Base-by-base conservation (phyloP, 2,888 invertebrate species). In the Metalampra italica region DNA sequence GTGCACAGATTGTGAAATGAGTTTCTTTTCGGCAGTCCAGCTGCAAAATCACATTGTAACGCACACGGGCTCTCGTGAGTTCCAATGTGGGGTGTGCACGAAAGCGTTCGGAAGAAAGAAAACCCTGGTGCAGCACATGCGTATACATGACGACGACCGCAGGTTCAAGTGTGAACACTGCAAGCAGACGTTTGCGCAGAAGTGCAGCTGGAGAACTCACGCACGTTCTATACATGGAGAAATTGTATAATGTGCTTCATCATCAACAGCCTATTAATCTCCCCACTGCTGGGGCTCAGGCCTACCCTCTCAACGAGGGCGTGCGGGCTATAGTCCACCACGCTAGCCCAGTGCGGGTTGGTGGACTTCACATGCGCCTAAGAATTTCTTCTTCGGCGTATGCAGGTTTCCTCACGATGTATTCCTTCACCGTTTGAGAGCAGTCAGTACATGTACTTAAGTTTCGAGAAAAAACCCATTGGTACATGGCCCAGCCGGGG, bases 11-110 rank as follows among this genome's bases (percentile, higher is more conserved):
- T 62, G 62, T 15, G 54, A 50, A 12, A 56, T 44, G 51, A 50
- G 43, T 7, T 62, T 62, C 40, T 75, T 68, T 51, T 60, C 66
- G 1, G 65, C 69, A 43, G 62, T 63, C 5, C 75, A 77, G 36
- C 60, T 88, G 14, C 77, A 71, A 43, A 66, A 69, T 11, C 88
- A 87, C 52, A 73, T 79, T 70, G 67, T 75, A 9, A 82, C 75
- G 32, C 87, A 88, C 54, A 72, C 76, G 0, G 79, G 72, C 0
- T 55, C 65, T 5, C 78, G 71, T 53, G 67, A 72, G 3, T 82
- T 69, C 46, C 62, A 73, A 40, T 87, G 87, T 50, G 63, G 70
- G 2, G 53, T 80, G 0, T 86, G 87, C 43, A 45, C 60, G 3
- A 84, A 79, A 52, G 47, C 49, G 3, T 73, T 58, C 44, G 60